Base-by-base conservation (phyloP, 2,113 vertebrate genomes). In the Rallus limicola region DNA sequence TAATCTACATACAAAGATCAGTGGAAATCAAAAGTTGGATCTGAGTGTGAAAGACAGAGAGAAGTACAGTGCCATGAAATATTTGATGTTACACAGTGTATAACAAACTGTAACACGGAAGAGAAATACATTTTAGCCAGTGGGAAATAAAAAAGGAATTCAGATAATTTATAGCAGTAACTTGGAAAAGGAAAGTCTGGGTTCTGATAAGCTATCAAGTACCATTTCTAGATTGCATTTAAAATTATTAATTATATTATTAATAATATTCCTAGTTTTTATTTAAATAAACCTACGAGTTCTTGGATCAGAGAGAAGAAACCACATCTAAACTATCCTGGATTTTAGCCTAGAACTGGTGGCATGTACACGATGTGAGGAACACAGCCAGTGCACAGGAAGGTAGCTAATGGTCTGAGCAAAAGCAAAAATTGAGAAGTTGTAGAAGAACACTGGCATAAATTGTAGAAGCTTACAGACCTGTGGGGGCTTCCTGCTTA, bases 11-110 rank as follows among this genome's bases (percentile, higher is more conserved):
- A 26, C 10, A 68, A 80, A 59, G 24, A 48, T 44, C 2, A 63
- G 31, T 62, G 67, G 29, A 84, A 89, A 34, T 90, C 64, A 44
- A 90, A 77, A 82, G 65, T 68, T 50, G 44, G 50, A 85, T 44
- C 21, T 36, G 34, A 80, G 40, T 13, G 23, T 13, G 13, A 67
- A 36, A 76, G n/a, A 28, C 18, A 8, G 13, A 74, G 55, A 78
- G 28, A 53, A 84, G 38, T 2, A 5, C 0, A 87, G 50, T 40
- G 82, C 16, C 42, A 50, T 5, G 29, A 75, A 65, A 29, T 34
- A 11, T 50, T 59, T 23, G 40, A 53, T 72, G 38, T 34, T 85
- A 38, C 55, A 40, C 34, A 40, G 33, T 65, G 7, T 36, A 9
- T 15, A 48, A 62, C 16, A 48, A 71, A 6, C 23, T 29, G 6